Evolutionary conservation across 2,797 vertebrate genomes (phyloP).

Genomic region (Nothura maculosa): DNA sequence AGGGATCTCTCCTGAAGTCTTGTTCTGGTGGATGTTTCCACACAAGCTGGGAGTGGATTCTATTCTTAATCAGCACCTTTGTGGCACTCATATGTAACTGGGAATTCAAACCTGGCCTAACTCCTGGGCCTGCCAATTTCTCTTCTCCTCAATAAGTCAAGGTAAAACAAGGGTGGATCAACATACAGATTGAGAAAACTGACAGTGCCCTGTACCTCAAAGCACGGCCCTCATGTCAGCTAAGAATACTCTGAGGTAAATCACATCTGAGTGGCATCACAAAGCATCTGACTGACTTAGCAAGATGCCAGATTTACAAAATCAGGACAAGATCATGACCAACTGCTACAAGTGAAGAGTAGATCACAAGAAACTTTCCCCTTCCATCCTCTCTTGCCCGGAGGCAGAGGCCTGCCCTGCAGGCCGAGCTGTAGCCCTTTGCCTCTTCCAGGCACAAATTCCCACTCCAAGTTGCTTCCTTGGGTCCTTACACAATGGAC

Average conservation of each 20-base stretch:
- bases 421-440: background rate
- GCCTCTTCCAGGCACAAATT: background rate
- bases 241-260: background rate
- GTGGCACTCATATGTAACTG: background rate
- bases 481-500: background rate
- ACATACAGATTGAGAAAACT: background rate
- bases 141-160: slow-evolving; percentile 17
- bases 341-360: background rate
- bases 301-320: background rate
- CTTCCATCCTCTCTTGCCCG: background rate
- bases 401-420: background rate
- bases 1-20: background rate
- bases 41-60: background rate
- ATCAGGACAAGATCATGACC: background rate
- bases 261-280: background rate
- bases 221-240: background rate
- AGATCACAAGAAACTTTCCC: background rate
- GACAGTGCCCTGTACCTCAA: background rate
- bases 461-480: background rate
- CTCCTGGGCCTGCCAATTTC: background rate
- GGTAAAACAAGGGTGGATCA: slow-evolving; percentile 1
- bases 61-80: background rate
- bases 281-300: background rate
- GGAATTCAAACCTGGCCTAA: background rate
- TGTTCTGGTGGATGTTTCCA: background rate